Evolutionary conservation across 2,888 invertebrate species (phyloP), one percentile per base, ranked within the genome.

Genomic region (Melolontha melolontha): DNA sequence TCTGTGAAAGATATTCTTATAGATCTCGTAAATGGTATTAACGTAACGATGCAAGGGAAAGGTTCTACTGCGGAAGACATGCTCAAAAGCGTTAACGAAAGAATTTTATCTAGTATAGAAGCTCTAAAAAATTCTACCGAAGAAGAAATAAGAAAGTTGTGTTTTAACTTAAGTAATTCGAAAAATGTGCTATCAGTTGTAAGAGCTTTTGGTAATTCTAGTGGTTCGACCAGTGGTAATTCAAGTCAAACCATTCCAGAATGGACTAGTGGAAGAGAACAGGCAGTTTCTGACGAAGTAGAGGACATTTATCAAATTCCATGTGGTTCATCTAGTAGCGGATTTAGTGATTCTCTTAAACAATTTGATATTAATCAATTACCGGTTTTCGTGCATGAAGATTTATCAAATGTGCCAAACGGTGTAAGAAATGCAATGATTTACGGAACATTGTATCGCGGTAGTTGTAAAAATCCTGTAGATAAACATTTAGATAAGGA

Each of bases 371-470:
- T 69, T 42, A 71, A 72, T 52, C 67, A 70, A 6, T 62, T 76
- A 39, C 77, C 82, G 34, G 76, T 79, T 68, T 81, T 83, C 67
- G 76, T 80, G 41, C 81, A 81, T 66, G 82, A 83, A n/a, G 79
- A 82, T 67, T 63, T 80, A 52, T 73, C 77, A 17, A 79, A 77
- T 72, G 79, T 83, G n/a, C 78, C 82, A 1, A 80, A 81, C 64
- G 79, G 81, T 54, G 76, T 83, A 16, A 75, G 83, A 14, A 84
- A 84, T 71, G 81, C 83, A 29, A 78, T 84, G 75, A 82, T 84
- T 62, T 83, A 82, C 71, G 83, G 82, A 1, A 82, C 82, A 1
- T 64, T 83, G 70, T 79, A 78, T 70, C 74, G 82, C 10, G 78
- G 75, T 42, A 74, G 70, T 16, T 72, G 66, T 27, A 73, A 73